Conservation (phyloP, 2,888 invertebrate species). For the Amphipyra berbera region DNA sequence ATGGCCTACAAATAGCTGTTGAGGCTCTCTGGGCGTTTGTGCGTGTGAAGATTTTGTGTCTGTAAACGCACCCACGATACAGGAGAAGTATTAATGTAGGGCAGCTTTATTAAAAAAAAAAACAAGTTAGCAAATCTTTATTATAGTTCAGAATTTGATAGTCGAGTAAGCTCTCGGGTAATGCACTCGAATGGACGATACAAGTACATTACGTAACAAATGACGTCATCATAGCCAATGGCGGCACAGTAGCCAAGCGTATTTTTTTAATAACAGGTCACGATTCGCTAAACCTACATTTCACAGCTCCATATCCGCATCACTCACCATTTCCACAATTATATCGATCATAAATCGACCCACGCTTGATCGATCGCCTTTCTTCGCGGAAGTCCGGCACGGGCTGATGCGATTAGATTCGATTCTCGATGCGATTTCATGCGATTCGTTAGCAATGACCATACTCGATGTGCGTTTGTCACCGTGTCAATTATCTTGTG, state of each 20-base stretch:
- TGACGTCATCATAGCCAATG: neutral
- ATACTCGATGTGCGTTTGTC: constrained; percentile 52
- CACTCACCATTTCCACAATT: constrained; percentile 47
- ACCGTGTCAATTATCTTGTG: constrained; percentile 60
- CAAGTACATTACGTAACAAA: neutral
- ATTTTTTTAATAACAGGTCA: constrained; percentile 30
- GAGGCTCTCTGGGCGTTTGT: no score
- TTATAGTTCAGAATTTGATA: no score
- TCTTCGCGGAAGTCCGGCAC: constrained; percentile 59
- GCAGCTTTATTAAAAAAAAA: no score
- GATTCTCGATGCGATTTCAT: constrained; percentile 36
- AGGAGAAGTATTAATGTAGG: no score
- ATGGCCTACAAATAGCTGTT: no score
- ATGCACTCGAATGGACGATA: no score
- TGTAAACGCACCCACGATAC: no score
- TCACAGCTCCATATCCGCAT: constrained; percentile 48
- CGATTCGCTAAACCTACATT: constrained; percentile 45
- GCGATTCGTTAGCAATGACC: constrained; percentile 64
- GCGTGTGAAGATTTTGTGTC: no score
- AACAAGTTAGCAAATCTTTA: no score
- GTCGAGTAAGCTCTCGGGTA: no score
- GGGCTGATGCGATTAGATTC: constrained; percentile 40
- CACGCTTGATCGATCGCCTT: constrained; percentile 55
- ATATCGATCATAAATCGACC: constrained; percentile 57
- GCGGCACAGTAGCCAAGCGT: neutral